Evolutionary conservation across 2,113 vertebrate genomes (phyloP), one percentile per base, ranked within the genome.

Genomic region (Motacilla tschutschensis): DNA sequence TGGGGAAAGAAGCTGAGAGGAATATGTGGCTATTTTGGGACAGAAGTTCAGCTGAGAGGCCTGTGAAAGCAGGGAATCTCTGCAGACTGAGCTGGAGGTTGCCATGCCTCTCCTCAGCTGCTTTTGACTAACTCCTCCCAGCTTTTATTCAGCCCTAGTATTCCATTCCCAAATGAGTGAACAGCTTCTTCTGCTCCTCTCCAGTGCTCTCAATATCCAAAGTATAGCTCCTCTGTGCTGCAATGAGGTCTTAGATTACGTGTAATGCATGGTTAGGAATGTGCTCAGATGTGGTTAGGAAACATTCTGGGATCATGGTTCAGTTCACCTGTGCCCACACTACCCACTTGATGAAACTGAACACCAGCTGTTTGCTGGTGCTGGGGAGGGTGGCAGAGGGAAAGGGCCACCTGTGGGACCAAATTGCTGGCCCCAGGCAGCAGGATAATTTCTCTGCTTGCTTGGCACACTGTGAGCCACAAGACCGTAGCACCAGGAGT

Each of bases 401-500:
- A 33, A 53, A 53, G 10, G 15, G 67, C 46, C 33, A 11, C n/a
- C 33, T 55, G 28, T 28, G 54, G 46, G 33, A 53, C 22, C 3
- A 4, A 63, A 25, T 24, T 65, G 20, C 43, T 58, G 67, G 35
- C 22, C 47, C 19, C 43, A 58, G 41, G 58, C 38, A 57, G 50
- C 6, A 10, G 55, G 36, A 16, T 31, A 1, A 10, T 33, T 60
- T 53, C 57, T 76, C 17, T 3, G 3, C 26, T 51, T 28, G 7
- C 13, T 59, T 8, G 8, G 29, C 38, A 35, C 1, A 0, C 16
- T 18, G 72, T 26, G 41, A 63, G 19, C 55, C 55, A 6, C 9
- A 20, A n/a, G 33, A n/a, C 7, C 3, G 4, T 40, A 40, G 7
- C 17, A 9, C 10, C 1, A 3, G 40, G 46, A 12, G 4, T 16